A percentile compares a stretch with the other conserved stretches of the same genome.
These are phyloP conservation scores for Cephus nigrinus DNA, from an alignment of 2,888 invertebrate species.

Conservation along the genomic window DNA sequence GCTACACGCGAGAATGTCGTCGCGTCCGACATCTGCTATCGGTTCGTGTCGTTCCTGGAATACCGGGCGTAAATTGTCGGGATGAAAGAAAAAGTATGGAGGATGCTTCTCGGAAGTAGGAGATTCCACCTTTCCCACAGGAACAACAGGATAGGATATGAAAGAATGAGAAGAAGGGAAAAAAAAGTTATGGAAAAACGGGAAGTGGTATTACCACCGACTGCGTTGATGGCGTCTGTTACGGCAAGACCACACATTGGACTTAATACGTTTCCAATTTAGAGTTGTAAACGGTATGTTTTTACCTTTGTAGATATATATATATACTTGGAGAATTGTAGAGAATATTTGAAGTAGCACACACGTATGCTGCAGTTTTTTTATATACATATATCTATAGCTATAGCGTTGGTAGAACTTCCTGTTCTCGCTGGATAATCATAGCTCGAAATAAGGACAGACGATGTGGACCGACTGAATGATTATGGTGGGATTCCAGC, in stretches of 20 bases:
- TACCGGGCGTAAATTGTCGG: slow-evolving; percentile 21
- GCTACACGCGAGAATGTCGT: slow-evolving; percentile 37
- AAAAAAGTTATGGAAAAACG: background rate
- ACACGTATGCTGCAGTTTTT: background rate
- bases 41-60: slow-evolving; percentile 41
- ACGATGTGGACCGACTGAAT: background rate
- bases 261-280: slow-evolving; percentile 36
- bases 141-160: background rate
- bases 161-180: background rate
- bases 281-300: background rate
- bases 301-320: background rate
- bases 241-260: slow-evolving; percentile 26
- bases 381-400: background rate
- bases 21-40: slow-evolving; percentile 41
- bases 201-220: slow-evolving; percentile 33
- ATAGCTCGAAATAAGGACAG: slow-evolving; percentile 19
- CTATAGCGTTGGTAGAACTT: slow-evolving; percentile 20
- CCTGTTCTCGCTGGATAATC: slow-evolving; percentile 31
- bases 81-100: background rate
- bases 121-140: background rate
- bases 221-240: slow-evolving; percentile 39
- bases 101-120: background rate
- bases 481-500: slow-evolving; percentile 11
- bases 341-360: background rate
- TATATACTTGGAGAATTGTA: background rate